Evolutionary conservation across 2,888 invertebrate species (phyloP).

Genomic region (Criorhina ranunculi): DNA sequence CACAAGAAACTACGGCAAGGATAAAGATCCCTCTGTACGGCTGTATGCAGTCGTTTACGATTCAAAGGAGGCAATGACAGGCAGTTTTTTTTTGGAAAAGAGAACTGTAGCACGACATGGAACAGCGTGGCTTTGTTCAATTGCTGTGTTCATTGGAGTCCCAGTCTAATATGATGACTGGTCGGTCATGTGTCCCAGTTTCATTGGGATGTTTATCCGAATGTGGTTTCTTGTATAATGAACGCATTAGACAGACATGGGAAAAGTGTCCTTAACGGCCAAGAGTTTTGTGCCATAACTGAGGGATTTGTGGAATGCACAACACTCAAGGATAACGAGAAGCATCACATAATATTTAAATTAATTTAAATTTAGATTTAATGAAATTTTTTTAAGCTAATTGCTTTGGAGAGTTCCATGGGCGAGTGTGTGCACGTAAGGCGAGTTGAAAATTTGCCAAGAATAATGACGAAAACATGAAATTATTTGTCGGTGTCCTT

Average conservation of each 20-base stretch:
- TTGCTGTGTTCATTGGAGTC: neutral
- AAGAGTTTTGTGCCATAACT: conserved; percentile 7
- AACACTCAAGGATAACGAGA: conserved; percentile 16
- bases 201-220: conserved; percentile 12
- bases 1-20: conserved; percentile 18
- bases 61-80: conserved; percentile 51
- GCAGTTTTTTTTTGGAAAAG: conserved; percentile 18
- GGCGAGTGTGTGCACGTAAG: neutral
- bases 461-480: conserved; percentile 1
- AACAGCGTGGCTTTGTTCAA: neutral
- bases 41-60: conserved; percentile 24
- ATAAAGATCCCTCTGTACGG: conserved; percentile 26
- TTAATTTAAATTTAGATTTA: conserved; percentile 35
- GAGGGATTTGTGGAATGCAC: conserved; percentile 22
- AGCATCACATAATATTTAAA: conserved; percentile 36
- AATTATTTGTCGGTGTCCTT: conserved; percentile 18
- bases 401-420: conserved; percentile 25
- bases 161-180: conserved; percentile 23
- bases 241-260: conserved; percentile 11
- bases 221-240: conserved; percentile 10
- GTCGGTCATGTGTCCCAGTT: conserved; percentile 43
- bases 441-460: conserved; percentile 26
- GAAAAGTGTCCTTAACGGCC: neutral
- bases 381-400: conserved; percentile 35
- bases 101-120: conserved; percentile 13